Conservation (phyloP, 1,140 invertebrate genomes). For the Drosophila kohkoa region DNA sequence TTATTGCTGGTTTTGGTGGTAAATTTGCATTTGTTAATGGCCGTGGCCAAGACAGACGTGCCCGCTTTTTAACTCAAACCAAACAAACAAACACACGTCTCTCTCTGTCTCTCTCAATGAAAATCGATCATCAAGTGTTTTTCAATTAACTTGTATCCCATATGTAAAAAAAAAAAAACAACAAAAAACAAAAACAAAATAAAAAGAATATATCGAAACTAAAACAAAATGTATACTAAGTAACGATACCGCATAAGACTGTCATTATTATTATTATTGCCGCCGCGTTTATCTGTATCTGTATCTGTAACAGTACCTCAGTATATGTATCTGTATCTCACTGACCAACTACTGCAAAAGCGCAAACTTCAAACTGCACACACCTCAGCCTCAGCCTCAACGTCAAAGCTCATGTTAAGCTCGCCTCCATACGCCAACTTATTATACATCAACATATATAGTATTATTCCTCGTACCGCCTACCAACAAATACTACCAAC, state of each 20-base stretch:
- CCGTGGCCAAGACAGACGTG: constrained; percentile 68
- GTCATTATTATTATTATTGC: constrained; percentile 42
- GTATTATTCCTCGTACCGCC: constrained; percentile 72
- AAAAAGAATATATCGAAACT: constrained; percentile 60
- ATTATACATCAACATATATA: constrained; percentile 41
- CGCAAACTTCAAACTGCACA: constrained; percentile 67
- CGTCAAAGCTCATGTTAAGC: constrained; percentile 54
- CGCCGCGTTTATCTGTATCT: constrained; percentile 61
- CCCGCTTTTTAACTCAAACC: constrained; percentile 72
- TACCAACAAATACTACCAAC: constrained; percentile 60
- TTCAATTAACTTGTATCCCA: constrained; percentile 59
- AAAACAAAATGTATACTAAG: constrained; percentile 69
- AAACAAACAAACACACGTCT: constrained; percentile 47
- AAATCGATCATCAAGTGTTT: constrained; percentile 64
- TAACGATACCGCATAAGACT: constrained; percentile 69
- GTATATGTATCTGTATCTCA: constrained; percentile 69
- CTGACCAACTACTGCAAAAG: constrained; percentile 70
- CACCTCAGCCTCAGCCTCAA: constrained; percentile 61
- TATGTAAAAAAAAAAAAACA: constrained; percentile 54
- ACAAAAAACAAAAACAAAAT: constrained; percentile 26
- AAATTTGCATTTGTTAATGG: constrained; percentile 82
- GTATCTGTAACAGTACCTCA: constrained; percentile 53
- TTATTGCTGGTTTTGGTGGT: constrained; percentile 81
- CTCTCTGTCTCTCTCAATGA: constrained; percentile 67
- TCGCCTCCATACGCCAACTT: constrained; percentile 49